Evolutionary conservation across 2,797 vertebrate species (phyloP), one percentile per base, ranked within the genome.

Genomic region (Heteromormyrus szaboi): DNA sequence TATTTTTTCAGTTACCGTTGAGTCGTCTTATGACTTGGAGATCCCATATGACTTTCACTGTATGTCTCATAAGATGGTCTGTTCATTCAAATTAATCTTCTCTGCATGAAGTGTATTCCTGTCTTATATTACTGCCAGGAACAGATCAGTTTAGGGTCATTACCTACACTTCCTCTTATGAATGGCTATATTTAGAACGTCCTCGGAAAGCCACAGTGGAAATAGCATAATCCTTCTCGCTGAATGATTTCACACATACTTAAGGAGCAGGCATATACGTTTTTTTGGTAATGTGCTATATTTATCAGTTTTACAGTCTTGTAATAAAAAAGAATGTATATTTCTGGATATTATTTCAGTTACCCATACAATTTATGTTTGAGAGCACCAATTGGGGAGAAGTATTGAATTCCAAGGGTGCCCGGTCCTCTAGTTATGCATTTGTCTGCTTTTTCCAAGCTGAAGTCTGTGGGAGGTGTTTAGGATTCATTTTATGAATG

Each of bases 131-230:
- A 8, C 88, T 25, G 88, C 89, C 92, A 91, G 89, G 92, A 92
- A 94, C 91, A 91, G 72, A 88, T 93, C 83, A 86, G 93, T 93
- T 94, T 92, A 93, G 95, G 94, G 93, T 95, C 95, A 95, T 96
- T 96, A 95, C 93, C 94, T 93, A 93, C 92, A 72, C 94, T 91
- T 93, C 92, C 92, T 93, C 93, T 92, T 95, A 95, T 94, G 95
- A 96, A 96, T 94, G 93, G 93, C 92, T 92, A 86, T 86, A 93
- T 93, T 92, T 93, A 95, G 96, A 95, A 93, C 92, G 95, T 96
- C 94, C 91, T 90, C 9, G 91, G 91, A 93, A 91, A 93, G 94
- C 92, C 90, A 92, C 93, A 94, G 94, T 92, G 91, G 91, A 91
- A 92, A 93, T 90, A 92, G 91, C 95, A 95, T 95, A 96, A 95